Conservation (phyloP, 2,113 vertebrate genomes). For the Phoxinus phoxinus region DNA sequence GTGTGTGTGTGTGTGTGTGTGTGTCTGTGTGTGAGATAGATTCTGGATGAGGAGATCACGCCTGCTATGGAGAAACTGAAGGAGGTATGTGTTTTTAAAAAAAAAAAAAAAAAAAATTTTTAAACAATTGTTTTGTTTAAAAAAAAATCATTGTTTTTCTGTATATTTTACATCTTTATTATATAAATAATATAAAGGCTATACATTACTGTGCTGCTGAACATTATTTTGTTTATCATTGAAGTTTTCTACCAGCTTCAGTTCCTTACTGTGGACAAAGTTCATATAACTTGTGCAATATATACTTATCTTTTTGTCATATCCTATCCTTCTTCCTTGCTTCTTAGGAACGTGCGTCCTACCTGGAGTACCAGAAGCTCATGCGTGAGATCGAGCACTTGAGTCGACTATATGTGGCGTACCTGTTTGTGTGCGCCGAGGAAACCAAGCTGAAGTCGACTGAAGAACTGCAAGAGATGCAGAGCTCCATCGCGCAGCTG, state of each 20-base stretch:
- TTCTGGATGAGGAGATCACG: slow-evolving; percentile 91
- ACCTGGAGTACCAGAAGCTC: slow-evolving; percentile 92
- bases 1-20: background rate
- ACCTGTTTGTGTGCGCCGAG: slow-evolving; percentile 87
- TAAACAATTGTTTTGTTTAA: too few relatives aligned
- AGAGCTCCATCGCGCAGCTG: slow-evolving; percentile 75
- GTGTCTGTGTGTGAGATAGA: slow-evolving; percentile 66
- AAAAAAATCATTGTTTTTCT: background rate
- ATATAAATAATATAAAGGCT: background rate
- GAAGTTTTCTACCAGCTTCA: background rate
- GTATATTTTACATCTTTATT: background rate
- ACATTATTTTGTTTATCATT: background rate
- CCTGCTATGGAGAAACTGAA: slow-evolving; percentile 91
- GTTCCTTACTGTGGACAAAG: background rate
- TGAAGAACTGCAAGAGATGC: slow-evolving; percentile 82
- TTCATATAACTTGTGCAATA: background rate
- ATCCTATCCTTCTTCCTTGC: background rate
- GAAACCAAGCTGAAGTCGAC: slow-evolving; percentile 80
- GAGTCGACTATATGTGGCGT: slow-evolving; percentile 83
- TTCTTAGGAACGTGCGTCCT: slow-evolving; percentile 85
- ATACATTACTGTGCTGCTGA: background rate
- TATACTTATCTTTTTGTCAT: background rate
- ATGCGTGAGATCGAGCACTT: slow-evolving; percentile 85
- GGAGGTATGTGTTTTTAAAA: slow-evolving; percentile 76
- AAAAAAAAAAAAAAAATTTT: too few relatives aligned